Evolutionary conservation across 2,888 invertebrate species (phyloP), one percentile per base, ranked within the genome.

Genomic region (Tetragonisca angustula): DNA sequence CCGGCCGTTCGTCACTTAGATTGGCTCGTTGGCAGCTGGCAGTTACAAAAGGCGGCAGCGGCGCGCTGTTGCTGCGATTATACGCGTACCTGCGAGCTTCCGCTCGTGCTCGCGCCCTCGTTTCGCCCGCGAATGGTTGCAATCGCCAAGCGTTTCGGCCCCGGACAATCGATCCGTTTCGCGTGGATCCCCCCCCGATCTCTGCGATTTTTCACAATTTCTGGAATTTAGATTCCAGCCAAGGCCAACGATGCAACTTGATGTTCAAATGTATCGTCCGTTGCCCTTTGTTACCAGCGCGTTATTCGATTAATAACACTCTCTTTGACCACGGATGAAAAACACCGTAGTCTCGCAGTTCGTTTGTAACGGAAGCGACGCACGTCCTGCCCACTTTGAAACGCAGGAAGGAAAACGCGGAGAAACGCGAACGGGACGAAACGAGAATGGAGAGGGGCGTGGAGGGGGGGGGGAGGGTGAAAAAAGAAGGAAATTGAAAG

Each of bases 1-100:
- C 61, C 61, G 89, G 91, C 92, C 91, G 93, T 93, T 91, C 92
- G 93, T 93, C 93, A 93, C 92, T 92, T 92, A 91, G 92, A 93
- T 93, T 93, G 92, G 92, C 89, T 90, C 81, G 91, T 87, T 91
- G 92, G 91, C 92, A 92, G 91, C 87, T 91, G 92, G 91, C 92
- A 92, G 92, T 90, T 91, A 90, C 91, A 92, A 92, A 91, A 91
- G 91, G 89, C 87, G 84, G 69, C 73, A 76, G 83, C 79, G 79
- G 78, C 79, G 79, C 62, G 9, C n/a, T 79, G 71, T 77, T 80
- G 70, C 86, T 49, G 61, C 86, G 88, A 86, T 86, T 86, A 80
- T 79, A 82, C 79, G 74, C 43, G 65, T 32, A 32, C 32, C 32
- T 32, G 32, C 32, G 32, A 32, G 32, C 32, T 32, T 32, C 32